Evolutionary conservation across 2,797 vertebrate genomes (phyloP), one percentile per base, ranked within the genome.

Genomic region (Lagocephalus sceleratus): DNA sequence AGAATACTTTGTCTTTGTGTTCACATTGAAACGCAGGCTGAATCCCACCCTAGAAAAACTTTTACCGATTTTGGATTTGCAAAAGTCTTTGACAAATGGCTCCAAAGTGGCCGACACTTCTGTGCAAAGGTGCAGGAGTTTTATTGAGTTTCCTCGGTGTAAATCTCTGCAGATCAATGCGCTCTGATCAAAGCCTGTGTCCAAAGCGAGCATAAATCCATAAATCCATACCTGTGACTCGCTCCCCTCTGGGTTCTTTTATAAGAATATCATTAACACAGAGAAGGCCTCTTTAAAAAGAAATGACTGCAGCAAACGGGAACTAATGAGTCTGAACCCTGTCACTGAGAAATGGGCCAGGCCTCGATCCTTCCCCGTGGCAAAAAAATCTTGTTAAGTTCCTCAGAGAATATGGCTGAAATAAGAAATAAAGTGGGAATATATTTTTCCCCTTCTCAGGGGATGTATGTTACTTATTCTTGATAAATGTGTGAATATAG

Each of bases 161-260:
- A 88, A 88, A 88, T 89, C 83, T 88, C 79, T 65, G 58, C 77
- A 85, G 79, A 88, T 89, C 84, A 86, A 86, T 88, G 82, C 62
- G 54, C 76, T 78, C 73, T 86, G 88, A 90, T 90, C 88, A 87
- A 87, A 89, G 83, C 55, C 63, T 75, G 63, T 75, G 78, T 86
- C 79, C 82, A 75, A 80, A 80, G 71, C 63, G 22, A 51, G 77
- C 76, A 82, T 78, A 65, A 82, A 85, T 84, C 85, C 78, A 84
- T 87, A 82, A 87, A 87, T 87, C 84, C 79, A 85, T 88, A 85
- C 81, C 79, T 81, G 45, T 73, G 75, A 67, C 77, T 74, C 6
- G 64, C 76, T 80, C 67, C 77, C 85, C 78, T 81, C 66, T 52
- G 82, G 85, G 85, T 64, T 74, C 79, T 73, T 80, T 86, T 82